Evolutionary conservation across 2,113 vertebrate species (phyloP), one percentile per base, ranked within the genome.

Genomic region (Xiphorhynchus elegans): DNA sequence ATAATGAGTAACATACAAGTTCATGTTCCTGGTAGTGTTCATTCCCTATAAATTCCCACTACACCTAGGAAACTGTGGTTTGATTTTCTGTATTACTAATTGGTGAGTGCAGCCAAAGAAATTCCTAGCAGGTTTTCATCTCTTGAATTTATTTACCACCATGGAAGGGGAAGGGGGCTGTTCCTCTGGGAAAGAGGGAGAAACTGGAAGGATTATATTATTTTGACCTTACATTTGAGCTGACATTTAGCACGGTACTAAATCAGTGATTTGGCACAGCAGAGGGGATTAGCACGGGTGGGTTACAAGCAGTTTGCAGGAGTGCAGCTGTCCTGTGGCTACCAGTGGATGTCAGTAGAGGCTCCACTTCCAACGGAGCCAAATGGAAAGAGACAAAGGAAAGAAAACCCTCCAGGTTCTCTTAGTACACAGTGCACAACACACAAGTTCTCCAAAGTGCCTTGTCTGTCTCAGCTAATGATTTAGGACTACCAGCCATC

Each of bases 321-420:
- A 42, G 60, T 56, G 60, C 76, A 84, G 92, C 92, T 92, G 78
- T 63, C 72, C n/a, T 21, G 63, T 53, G 94, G 83, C 84, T 92
- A 96, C 96, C 96, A 97, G 96, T 81, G 95, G 96, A 97, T 96
- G 96, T 97, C 97, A 97, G 94, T 26, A 96, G 88, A 95, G 94
- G 62, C 56, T 95, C 84, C 92, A 20, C 29, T 95, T 93, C 92
- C 69, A 84, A 69, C 78, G 44, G 37, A 96, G 52, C 60, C 93
- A 94, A 96, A 92, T 31, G 35, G 66, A 81, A 93, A 64, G 79
- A 94, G 69, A 88, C 69, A 88, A 95, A 93, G 67, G 66, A 74
- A 81, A 87, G 72, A 80, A 94, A 97, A 76, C 9, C n/a, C n/a
- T 87, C 23, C 39, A 18, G 47, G 23, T 77, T 91, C 46, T 56